Evolutionary conservation across 2,888 invertebrate species (phyloP).

Genomic region (Melinopterus prodromus): DNA sequence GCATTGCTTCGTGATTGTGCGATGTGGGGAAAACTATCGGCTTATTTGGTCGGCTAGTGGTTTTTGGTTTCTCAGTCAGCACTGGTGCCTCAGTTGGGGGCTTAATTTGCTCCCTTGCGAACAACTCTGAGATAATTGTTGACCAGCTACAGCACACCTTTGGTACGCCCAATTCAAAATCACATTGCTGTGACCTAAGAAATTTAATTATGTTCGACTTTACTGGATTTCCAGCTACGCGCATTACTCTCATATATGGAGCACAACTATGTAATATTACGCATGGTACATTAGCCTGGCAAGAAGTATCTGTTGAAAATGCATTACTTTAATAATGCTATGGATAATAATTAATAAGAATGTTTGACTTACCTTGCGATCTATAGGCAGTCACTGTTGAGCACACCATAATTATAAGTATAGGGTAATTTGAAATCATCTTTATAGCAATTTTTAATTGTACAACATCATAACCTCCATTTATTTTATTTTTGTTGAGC

Average conservation of each 20-base stretch:
- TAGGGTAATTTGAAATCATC: background rate
- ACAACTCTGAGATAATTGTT: background rate
- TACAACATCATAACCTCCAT: background rate
- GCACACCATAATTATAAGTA: background rate
- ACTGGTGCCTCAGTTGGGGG: background rate
- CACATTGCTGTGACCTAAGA: conserved; percentile 27
- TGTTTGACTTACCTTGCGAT: background rate
- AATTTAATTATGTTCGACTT: conserved; percentile 22
- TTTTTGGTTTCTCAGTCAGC: conserved; percentile 11
- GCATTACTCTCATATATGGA: conserved; percentile 17
- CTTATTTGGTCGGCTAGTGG: background rate
- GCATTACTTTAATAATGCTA: background rate
- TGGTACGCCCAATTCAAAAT: conserved; percentile 25
- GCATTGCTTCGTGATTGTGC: background rate
- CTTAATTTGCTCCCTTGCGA: conserved; percentile 13
- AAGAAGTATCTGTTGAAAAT: background rate
- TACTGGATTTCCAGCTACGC: conserved; percentile 13
- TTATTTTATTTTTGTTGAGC: background rate
- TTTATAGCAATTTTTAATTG: conserved; percentile 4
- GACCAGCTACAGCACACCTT: conserved; percentile 27
- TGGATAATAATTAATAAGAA: background rate
- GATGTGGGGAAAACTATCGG: conserved; percentile 22
- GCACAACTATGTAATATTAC: conserved; percentile 14
- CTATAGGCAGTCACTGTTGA: background rate
- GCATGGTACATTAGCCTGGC: conserved; percentile 10